phyloP scores from a whole-genome alignment of 2,113 vertebrate species.

The Plectropomus leopardus region DNA sequence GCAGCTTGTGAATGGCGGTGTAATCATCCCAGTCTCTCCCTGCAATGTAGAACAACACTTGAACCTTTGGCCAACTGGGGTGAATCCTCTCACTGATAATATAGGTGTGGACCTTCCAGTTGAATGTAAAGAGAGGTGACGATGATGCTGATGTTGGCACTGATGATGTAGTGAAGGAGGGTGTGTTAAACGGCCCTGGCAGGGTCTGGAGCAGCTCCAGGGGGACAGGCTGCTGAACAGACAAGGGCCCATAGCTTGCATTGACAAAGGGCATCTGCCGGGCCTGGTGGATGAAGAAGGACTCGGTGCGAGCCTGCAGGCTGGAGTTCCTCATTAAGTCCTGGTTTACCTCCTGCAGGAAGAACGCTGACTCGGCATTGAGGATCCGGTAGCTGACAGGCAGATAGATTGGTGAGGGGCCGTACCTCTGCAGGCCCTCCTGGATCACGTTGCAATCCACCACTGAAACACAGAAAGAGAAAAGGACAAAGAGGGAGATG shows the following conservation, averaged over 20 bases:
- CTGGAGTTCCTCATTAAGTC: constrained; percentile 93
- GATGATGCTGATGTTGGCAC: constrained; percentile 60
- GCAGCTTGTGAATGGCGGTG: constrained; percentile 85
- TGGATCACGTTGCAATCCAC: constrained; percentile 84
- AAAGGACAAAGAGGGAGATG: constrained; percentile 13
- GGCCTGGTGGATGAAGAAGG: constrained; percentile 92
- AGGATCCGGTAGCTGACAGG: constrained; percentile 91
- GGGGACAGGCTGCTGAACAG: constrained; percentile 88
- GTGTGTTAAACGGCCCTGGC: constrained; percentile 79
- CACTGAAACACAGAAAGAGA: constrained; percentile 83
- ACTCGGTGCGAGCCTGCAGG: constrained; percentile 89
- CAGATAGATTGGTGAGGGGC: constrained; percentile 90
- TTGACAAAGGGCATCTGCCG: constrained; percentile 87
- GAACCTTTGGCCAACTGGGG: constrained; percentile 89
- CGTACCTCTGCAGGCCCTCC: constrained; percentile 87
- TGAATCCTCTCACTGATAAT: constrained; percentile 90
- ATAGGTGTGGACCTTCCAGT: constrained; percentile 91
- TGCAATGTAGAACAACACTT: constrained; percentile 92
- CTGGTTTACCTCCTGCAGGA: constrained; percentile 91
- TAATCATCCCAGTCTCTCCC: constrained; percentile 94
- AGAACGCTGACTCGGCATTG: constrained; percentile 89
- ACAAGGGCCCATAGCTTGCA: constrained; percentile 92
- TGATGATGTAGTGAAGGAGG: constrained; percentile 61
- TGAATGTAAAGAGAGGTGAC: constrained; percentile 84
- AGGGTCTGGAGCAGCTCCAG: constrained; percentile 85